Evolutionary conservation across 2,113 vertebrate species (phyloP).

Genomic region (Rhinogobius similis): DNA sequence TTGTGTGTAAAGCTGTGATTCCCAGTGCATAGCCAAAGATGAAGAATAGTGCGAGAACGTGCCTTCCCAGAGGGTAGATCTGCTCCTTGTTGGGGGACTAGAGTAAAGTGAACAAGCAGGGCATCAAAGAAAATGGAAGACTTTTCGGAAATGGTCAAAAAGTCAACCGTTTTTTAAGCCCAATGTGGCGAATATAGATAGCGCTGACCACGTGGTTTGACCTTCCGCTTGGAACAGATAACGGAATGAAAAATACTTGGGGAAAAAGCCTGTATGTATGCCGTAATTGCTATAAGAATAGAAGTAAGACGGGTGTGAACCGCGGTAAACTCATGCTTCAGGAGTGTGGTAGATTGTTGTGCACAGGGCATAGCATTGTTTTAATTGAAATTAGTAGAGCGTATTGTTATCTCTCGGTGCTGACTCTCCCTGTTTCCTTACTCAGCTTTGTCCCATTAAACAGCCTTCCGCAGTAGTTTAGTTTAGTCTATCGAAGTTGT

Average conservation of each 20-base stretch:
- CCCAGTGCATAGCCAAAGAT: conserved; percentile 52
- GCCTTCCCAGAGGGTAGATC: conserved; percentile 56
- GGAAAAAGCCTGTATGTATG: neutral
- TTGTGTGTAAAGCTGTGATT: conserved; percentile 51
- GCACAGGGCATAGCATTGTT: conserved; percentile 5
- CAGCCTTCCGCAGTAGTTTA: neutral
- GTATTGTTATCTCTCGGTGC: conserved; percentile 8
- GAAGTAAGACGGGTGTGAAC: neutral
- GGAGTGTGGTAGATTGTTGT: conserved; percentile 2
- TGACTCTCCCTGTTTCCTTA: conserved; percentile 5
- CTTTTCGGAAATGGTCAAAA: conserved; percentile 17
- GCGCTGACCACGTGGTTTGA: neutral
- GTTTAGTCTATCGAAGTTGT: neutral
- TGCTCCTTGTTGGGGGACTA: conserved; percentile 41
- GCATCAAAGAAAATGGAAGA: conserved; percentile 30
- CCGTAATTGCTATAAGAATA: neutral
- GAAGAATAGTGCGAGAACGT: conserved; percentile 48
- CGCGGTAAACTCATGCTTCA: conserved; percentile 1
- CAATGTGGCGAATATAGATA: neutral
- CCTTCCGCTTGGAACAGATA: neutral
- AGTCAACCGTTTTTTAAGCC: neutral
- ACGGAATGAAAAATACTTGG: conserved; percentile 1
- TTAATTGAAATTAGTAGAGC: conserved; percentile 11
- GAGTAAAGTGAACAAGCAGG: conserved; percentile 62
- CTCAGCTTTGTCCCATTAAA: conserved; percentile 5